A percentile compares a stretch with the other conserved stretches of the same genome.
phyloP scores from a whole-genome alignment of 2,113 vertebrate species.

The Camelus bactrianus region DNA sequence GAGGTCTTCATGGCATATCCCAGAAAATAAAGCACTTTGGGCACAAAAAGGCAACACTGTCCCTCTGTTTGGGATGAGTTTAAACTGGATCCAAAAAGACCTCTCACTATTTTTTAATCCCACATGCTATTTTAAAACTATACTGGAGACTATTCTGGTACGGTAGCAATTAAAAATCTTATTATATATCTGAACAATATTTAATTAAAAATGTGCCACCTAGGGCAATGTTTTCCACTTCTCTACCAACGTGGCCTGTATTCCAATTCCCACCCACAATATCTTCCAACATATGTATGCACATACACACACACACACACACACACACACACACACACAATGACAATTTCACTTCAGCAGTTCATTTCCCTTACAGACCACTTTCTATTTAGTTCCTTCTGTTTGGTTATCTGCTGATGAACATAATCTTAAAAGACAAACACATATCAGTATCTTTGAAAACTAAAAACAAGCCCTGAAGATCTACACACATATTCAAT shows the following conservation, averaged over 20 bases:
- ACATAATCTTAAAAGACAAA: slow-evolving; percentile 55
- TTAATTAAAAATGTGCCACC: neutral
- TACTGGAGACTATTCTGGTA: neutral
- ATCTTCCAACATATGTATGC: neutral
- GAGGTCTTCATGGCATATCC: neutral
- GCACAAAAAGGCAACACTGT: neutral
- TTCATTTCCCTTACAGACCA: neutral
- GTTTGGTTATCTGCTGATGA: neutral
- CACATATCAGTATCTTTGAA: neutral
- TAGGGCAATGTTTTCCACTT: neutral
- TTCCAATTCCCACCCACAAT: neutral
- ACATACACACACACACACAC: rapidly evolving
- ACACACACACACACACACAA: neutral
- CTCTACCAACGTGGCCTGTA: neutral
- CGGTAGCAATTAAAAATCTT: neutral
- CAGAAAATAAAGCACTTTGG: slow-evolving; percentile 9
- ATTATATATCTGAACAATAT: neutral
- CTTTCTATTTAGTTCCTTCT: slow-evolving; percentile 7
- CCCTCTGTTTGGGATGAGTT: neutral
- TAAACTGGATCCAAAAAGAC: slow-evolving; percentile 17
- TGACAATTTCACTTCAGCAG: neutral
- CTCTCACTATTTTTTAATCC: neutral
- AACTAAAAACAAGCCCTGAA: neutral
- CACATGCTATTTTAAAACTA: neutral
- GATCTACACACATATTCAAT: neutral